These are phyloP conservation scores for Neotragus moschatus DNA, from an alignment of 2,113 vertebrate genomes.

Conservation along the genomic window DNA sequence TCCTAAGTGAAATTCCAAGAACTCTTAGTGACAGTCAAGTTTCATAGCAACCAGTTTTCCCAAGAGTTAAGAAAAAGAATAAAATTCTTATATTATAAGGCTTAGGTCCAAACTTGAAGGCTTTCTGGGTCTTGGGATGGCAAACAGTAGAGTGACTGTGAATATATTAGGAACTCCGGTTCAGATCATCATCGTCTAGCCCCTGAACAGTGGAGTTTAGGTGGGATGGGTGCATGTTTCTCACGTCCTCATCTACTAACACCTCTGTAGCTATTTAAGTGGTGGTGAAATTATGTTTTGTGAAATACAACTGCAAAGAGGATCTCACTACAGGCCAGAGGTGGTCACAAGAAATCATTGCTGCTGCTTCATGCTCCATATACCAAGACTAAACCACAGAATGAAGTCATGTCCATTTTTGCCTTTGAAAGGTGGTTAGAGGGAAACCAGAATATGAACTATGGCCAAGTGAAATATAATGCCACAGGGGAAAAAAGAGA, in stretches of 20 bases:
- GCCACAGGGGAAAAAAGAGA: background rate
- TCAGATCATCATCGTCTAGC: background rate
- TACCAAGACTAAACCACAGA: slow-evolving; percentile 50
- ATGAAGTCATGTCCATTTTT: slow-evolving; percentile 61
- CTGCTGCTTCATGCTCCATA: background rate
- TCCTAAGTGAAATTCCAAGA: background rate
- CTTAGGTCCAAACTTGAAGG: background rate
- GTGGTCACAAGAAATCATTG: slow-evolving; percentile 37
- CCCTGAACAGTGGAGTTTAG: background rate
- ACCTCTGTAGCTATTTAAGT: slow-evolving; percentile 28
- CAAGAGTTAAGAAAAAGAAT: background rate
- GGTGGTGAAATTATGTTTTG: background rate
- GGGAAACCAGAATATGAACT: slow-evolving; percentile 39
- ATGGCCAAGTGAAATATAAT: slow-evolving; percentile 61
- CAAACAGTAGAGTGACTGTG: background rate
- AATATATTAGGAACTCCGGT: background rate
- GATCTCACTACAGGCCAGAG: slow-evolving; percentile 34
- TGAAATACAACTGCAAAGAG: background rate
- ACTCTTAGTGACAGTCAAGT: background rate
- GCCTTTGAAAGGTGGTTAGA: slow-evolving; percentile 48
- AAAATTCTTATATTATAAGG: background rate
- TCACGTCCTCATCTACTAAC: slow-evolving; percentile 1
- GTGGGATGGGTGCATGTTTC: background rate
- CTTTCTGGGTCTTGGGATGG: background rate
- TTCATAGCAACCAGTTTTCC: background rate